These are phyloP conservation scores for Lasioglossum pauxillum DNA, from an alignment of 2,888 invertebrate genomes.

Conservation along the genomic window DNA sequence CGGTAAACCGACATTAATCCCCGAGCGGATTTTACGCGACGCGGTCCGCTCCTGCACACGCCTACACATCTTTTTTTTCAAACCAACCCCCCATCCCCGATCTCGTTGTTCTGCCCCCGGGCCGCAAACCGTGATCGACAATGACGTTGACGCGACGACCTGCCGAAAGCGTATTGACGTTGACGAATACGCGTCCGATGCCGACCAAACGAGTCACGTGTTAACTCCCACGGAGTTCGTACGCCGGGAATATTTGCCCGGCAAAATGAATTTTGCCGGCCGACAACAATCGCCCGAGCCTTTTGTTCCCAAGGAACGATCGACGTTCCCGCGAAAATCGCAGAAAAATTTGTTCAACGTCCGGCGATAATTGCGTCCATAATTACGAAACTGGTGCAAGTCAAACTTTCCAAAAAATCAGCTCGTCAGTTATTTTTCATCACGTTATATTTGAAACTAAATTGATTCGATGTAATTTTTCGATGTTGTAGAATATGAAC, in stretches of 20 bases:
- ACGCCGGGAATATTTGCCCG: background rate
- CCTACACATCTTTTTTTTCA: background rate
- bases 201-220: background rate
- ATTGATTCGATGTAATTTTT: too few relatives aligned
- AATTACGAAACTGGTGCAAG: too few relatives aligned
- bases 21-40: slow-evolving; percentile 69
- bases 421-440: too few relatives aligned
- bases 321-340: background rate
- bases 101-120: background rate
- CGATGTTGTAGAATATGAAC: too few relatives aligned
- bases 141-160: slow-evolving; percentile 75
- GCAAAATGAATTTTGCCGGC: background rate
- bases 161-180: slow-evolving; percentile 70
- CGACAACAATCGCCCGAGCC: background rate
- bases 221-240: slow-evolving; percentile 3
- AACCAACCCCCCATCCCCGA: background rate
- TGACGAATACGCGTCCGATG: slow-evolving; percentile 68
- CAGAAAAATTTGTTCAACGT: background rate
- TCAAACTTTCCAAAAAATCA: too few relatives aligned
- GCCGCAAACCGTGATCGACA: slow-evolving; percentile 67
- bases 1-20: slow-evolving; percentile 78
- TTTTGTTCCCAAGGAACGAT: background rate
- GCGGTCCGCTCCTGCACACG: slow-evolving; percentile 35
- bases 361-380: background rate
- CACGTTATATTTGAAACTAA: too few relatives aligned